Conservation (phyloP, 2,113 vertebrate species). For the Illadopsis cleaveri region DNA sequence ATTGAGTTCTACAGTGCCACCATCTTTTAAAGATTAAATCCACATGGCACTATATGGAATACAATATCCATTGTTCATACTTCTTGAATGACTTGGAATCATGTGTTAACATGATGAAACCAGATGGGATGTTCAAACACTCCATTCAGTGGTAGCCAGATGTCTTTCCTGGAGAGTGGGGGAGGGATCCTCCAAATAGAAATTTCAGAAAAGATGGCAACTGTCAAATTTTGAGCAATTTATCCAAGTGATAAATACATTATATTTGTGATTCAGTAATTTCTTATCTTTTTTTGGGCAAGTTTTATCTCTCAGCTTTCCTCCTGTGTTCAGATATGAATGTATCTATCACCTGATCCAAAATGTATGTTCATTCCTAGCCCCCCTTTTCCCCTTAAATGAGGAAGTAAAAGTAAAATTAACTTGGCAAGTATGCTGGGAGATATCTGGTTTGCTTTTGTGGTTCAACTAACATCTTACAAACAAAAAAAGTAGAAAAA, state of each 20-base stretch:
- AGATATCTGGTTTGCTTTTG: neutral
- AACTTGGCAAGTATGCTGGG: neutral
- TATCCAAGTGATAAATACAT: neutral
- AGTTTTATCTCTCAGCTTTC: neutral
- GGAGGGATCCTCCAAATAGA: neutral
- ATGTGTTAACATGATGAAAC: constrained; percentile 57
- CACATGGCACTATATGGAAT: constrained; percentile 19
- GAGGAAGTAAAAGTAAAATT: neutral
- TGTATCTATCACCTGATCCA: neutral
- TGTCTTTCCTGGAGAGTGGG: constrained; percentile 31
- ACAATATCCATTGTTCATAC: constrained; percentile 61
- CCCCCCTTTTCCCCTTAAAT: neutral
- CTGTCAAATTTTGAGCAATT: neutral
- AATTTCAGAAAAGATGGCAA: neutral
- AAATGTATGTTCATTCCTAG: neutral
- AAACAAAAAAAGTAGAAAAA: neutral
- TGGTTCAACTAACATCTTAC: neutral
- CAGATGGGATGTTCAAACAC: constrained; percentile 61
- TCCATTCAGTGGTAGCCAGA: constrained; percentile 52
- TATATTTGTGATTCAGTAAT: neutral
- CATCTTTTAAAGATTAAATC: constrained; percentile 59
- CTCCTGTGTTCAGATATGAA: neutral
- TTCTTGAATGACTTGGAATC: constrained; percentile 55
- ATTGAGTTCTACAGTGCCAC: constrained; percentile 13
- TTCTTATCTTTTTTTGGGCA: neutral